Base-by-base conservation (phyloP, 2,797 vertebrate species). In the Morelia viridis region DNA sequence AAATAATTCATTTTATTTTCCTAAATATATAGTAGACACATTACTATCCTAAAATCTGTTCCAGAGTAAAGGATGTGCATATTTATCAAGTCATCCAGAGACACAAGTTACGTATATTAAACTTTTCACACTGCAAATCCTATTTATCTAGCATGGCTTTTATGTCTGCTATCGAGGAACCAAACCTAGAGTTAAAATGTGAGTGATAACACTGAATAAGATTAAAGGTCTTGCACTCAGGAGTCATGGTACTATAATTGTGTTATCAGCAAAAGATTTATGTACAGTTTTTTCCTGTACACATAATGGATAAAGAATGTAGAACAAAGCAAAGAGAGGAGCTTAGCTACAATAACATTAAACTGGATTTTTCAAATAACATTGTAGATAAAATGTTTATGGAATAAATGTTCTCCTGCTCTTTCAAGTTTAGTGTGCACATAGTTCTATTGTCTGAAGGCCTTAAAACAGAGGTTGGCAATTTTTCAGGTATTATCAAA, bases 161-260 rank as follows among this genome's bases (percentile, higher is more conserved):
- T n/a, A 46, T 0, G 7, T 92, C 56, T 24, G 57, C 83, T 85
- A 87, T 86, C 91, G 68, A 88, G 88, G 94, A 95, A 93, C 94
- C 35, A 91, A 92, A 71, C 57, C 64, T 80, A 93, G 80, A 91
- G 57, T 56, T 85, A 57, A 85, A 89, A 0, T 5, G n/a, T 61
- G 90, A 91, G 58, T 0, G 22, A 92, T 93, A 95, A 92, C 64
- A 88, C n/a, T 93, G 95, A 41, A 93, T 76, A 85, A 28, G 92
- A 94, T 94, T 94, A 90, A 46, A 60, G 28, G 93, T 86, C 89
- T 88, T 68, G 89, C 5, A 91, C 86, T 86, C 91, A 92, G 90
- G n/a, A 85, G 91, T 92, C 31, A 86, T 91, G 64, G 61, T 92
- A 26, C 57, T 71, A 65, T 3, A 91, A 93, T 1, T 93, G 93